A percentile compares a stretch with the other conserved stretches of the same genome.
These are phyloP conservation scores for Stichodactyla helianthus DNA, from an alignment of 64 coral and sea anemone genomes.

Conservation along the genomic window DNA sequence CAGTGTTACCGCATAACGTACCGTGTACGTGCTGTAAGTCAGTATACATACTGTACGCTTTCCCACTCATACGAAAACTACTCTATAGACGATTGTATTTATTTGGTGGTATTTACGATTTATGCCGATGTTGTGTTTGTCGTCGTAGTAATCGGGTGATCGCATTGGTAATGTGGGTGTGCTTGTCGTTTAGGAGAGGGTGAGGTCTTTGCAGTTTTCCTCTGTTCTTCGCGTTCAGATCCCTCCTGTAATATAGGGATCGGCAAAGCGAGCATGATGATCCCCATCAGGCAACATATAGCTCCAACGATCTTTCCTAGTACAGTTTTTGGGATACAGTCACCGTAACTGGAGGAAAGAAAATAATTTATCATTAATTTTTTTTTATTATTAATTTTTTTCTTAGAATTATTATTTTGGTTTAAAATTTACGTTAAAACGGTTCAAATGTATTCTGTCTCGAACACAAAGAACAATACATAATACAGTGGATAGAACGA, in stretches of 20 bases:
- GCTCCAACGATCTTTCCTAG: constrained; percentile 67
- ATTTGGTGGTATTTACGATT: not conserved
- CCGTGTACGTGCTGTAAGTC: too few species aligned
- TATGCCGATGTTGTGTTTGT: not conserved
- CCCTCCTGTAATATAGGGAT: constrained; percentile 89
- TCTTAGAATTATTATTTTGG: too few species aligned
- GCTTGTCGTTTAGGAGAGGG: not conserved
- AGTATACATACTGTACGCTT: too few species aligned
- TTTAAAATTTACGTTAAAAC: too few species aligned
- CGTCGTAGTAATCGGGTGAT: not conserved
- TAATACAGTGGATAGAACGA: too few species aligned
- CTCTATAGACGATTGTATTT: too few species aligned
- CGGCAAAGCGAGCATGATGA: constrained; percentile 66
- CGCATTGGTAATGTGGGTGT: not conserved
- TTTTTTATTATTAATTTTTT: not conserved
- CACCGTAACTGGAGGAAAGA: constrained; percentile 61
- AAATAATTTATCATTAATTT: not conserved
- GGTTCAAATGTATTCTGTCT: too few species aligned
- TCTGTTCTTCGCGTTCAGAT: constrained; percentile 10
- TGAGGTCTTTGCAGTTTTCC: not conserved
- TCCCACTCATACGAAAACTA: too few species aligned
- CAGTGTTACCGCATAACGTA: too few species aligned
- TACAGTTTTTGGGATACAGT: constrained; percentile 48
- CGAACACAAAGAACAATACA: too few species aligned
- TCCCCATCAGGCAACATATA: constrained; percentile 58